Evolutionary conservation across 2,113 vertebrate genomes (phyloP).

Genomic region (Hemiprocne comata): DNA sequence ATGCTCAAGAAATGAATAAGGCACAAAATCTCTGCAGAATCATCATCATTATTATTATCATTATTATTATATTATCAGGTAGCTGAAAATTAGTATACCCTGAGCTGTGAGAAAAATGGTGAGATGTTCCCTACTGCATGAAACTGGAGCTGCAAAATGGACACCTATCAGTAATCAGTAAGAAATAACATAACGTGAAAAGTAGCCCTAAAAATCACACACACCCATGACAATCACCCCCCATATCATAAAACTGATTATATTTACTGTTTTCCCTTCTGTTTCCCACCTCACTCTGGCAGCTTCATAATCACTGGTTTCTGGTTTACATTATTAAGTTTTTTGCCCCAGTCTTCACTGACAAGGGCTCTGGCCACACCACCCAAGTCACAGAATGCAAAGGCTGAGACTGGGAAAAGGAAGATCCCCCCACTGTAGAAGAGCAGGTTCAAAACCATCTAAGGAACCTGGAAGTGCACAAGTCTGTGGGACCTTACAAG

Average conservation of each 20-base stretch:
- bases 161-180: background rate
- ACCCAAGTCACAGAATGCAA: too few species aligned
- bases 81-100: background rate
- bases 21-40: background rate
- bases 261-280: background rate
- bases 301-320: background rate
- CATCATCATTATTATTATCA: background rate
- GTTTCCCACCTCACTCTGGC: background rate
- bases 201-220: background rate
- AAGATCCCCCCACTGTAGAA: too few species aligned
- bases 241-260: background rate
- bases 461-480: too few species aligned
- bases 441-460: too few species aligned
- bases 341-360: too few species aligned
- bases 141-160: background rate
- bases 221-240: background rate
- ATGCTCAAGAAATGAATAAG: background rate
- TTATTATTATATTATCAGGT: background rate
- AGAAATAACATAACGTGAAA: background rate
- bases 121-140: background rate
- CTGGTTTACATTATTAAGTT: rapidly evolving
- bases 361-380: too few species aligned
- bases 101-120: background rate
- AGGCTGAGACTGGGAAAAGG: too few species aligned
- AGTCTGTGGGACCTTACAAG: too few species aligned